Evolutionary conservation across 2,113 vertebrate genomes (phyloP).

Genomic region (Scopus umbretta): DNA sequence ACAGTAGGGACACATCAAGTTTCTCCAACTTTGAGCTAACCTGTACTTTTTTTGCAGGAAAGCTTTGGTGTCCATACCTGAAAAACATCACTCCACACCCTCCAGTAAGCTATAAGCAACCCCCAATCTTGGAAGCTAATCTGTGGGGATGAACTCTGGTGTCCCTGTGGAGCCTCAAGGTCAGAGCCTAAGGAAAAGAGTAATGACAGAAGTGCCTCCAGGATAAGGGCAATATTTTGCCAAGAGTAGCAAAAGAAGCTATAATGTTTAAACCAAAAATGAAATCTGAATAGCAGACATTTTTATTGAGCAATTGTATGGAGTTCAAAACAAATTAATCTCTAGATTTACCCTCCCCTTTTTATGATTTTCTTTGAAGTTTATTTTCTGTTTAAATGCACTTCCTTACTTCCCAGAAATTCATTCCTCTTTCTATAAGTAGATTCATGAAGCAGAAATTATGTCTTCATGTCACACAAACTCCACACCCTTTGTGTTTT

Average conservation of each 20-base stretch:
- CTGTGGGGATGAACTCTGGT: neutral
- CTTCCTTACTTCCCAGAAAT: conserved; percentile 60
- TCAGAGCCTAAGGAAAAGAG: neutral
- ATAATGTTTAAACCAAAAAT: neutral
- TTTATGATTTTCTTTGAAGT: conserved; percentile 42
- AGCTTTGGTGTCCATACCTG: neutral
- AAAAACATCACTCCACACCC: neutral
- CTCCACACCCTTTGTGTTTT: conserved; percentile 43
- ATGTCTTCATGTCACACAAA: conserved; percentile 7
- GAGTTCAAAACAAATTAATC: conserved; percentile 6
- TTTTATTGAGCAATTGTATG: neutral
- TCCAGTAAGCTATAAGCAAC: neutral
- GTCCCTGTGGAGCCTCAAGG: neutral
- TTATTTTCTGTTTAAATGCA: conserved; percentile 40
- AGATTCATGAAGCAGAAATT: conserved; percentile 40
- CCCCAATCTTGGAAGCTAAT: neutral
- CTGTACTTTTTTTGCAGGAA: neutral
- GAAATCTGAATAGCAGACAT: neutral
- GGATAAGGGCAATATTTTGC: neutral
- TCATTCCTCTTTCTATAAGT: conserved; percentile 66
- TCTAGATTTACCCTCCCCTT: neutral
- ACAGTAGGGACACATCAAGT: neutral
- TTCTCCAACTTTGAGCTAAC: neutral
- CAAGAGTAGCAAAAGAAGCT: neutral
- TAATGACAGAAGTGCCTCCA: neutral